Percentiles rank a stretch among this genome's conserved stretches.
Evolutionary conservation across 2,888 invertebrate genomes (phyloP).

Genomic region (Dioctria rufipes): DNA sequence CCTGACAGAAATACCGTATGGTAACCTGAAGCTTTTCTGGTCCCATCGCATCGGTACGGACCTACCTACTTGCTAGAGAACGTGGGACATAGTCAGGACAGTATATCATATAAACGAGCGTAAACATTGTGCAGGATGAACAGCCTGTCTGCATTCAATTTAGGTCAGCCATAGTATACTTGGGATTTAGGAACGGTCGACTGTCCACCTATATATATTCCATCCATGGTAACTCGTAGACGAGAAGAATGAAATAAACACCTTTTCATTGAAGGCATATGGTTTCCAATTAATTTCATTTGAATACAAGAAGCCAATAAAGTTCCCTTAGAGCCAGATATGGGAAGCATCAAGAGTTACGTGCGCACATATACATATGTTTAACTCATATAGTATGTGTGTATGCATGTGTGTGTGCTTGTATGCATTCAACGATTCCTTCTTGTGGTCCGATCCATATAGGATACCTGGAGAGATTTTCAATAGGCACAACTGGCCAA

Average conservation of each 20-base stretch:
- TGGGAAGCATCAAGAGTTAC: conserved; percentile 14
- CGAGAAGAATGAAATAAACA: conserved; percentile 40
- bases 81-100: conserved; percentile 16
- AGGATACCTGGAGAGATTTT: too few relatives aligned
- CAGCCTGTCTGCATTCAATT: not conserved
- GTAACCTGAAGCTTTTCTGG: conserved; percentile 30
- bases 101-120: not conserved
- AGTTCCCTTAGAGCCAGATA: conserved; percentile 6
- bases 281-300: conserved; percentile 46
- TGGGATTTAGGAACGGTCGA: not conserved
- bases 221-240: conserved; percentile 9
- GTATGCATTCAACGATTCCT: too few relatives aligned
- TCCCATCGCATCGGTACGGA: not conserved
- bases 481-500: too few relatives aligned
- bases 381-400: too few relatives aligned
- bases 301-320: conserved; percentile 46
- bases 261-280: conserved; percentile 37
- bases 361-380: not conserved
- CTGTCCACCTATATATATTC: conserved; percentile 6
- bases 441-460: too few relatives aligned
- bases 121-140: not conserved
- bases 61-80: not conserved
- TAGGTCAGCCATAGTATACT: not conserved
- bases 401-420: too few relatives aligned
- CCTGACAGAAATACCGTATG: conserved; percentile 12